phyloP scores from a whole-genome alignment of 2,888 invertebrate species.

The Thecophora atra region DNA sequence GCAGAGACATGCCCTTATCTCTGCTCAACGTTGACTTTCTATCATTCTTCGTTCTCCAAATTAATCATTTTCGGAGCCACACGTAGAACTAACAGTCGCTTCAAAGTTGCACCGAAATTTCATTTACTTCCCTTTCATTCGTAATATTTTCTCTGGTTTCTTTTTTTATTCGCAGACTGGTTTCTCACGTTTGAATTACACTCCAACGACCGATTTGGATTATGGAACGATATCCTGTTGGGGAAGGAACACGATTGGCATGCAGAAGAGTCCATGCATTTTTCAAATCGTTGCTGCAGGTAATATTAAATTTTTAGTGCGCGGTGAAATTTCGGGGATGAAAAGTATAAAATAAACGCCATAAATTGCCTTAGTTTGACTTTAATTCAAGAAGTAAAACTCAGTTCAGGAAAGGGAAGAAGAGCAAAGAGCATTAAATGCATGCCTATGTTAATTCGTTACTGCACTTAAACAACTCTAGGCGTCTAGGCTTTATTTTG shows the following conservation, averaged over 20 bases:
- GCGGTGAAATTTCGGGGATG: background rate
- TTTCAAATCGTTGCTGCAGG: conserved; percentile 88
- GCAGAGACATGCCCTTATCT: background rate
- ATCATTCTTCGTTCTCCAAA: conserved; percentile 1
- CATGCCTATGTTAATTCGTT: no score
- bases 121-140: conserved; percentile 33
- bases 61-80: conserved; percentile 14
- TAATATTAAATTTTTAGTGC: conserved; percentile 56
- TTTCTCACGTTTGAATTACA: conserved; percentile 78
- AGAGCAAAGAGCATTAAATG: no score
- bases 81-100: background rate
- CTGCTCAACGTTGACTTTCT: background rate
- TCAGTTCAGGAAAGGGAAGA: no score
- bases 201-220: conserved; percentile 86
- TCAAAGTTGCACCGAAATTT: conserved; percentile 32
- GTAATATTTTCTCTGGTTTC: conserved; percentile 7
- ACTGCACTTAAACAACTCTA: no score
- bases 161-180: conserved; percentile 59
- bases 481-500: no score
- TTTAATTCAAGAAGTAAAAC: no score
- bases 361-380: no score
- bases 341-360: background rate
- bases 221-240: conserved; percentile 90
- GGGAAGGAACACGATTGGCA: conserved; percentile 84
- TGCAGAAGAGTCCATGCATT: conserved; percentile 84